Evolutionary conservation across 1,140 invertebrate species (phyloP).

Genomic region (Cryptotermes secundus): DNA sequence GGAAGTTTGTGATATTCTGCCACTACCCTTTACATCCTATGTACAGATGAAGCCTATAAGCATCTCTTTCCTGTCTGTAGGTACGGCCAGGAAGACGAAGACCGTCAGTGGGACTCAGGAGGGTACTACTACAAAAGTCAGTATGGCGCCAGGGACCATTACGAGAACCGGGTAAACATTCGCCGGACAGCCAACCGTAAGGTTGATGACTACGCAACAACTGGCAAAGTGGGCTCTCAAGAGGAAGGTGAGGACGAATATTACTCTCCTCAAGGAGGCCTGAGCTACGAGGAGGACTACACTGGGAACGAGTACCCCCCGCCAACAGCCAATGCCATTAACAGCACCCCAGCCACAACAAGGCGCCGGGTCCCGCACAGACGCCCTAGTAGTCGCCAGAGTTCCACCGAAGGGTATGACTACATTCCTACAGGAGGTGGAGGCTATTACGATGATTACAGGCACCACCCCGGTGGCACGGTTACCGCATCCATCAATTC

Average conservation of each 20-base stretch:
- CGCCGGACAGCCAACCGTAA: conserved; percentile 10
- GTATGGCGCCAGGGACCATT: conserved; percentile 47
- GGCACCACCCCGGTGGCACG: conserved; percentile 35
- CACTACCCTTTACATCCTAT: background rate
- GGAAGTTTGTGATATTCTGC: background rate
- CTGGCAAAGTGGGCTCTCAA: background rate
- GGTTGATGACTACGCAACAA: conserved; percentile 8
- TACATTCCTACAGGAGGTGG: background rate
- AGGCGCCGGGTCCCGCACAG: conserved; percentile 18
- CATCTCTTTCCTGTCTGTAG: background rate
- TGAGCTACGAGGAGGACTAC: conserved; percentile 32
- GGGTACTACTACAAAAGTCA: conserved; percentile 51
- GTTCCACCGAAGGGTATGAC: conserved; percentile 26
- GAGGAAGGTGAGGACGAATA: conserved; percentile 26
- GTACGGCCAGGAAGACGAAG: conserved; percentile 64
- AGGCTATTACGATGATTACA: conserved; percentile 42
- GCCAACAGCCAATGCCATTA: background rate
- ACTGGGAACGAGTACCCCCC: conserved; percentile 31
- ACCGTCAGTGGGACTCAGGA: conserved; percentile 69
- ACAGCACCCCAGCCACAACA: conserved; percentile 2
- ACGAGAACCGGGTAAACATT: conserved; percentile 38
- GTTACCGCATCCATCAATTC: conserved; percentile 15
- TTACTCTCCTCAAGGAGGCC: conserved; percentile 24
- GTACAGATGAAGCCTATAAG: background rate
- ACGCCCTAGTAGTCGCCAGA: conserved; percentile 23